Base-by-base conservation (phyloP, 2,888 invertebrate genomes). In the Pediacus dermestoides region DNA sequence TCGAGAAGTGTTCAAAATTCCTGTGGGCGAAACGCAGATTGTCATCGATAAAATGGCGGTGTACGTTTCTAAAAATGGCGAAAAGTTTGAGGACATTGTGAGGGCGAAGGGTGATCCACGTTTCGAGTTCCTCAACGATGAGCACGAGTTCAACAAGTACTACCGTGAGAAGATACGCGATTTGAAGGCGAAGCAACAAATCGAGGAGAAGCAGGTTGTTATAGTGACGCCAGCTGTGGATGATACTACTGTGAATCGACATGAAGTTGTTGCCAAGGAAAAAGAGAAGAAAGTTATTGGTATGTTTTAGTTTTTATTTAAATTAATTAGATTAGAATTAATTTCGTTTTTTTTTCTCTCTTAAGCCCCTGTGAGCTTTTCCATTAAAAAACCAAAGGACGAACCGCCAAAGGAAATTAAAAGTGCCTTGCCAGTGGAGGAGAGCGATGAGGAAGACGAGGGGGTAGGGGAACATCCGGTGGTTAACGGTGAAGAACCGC, bases 31-130 rank as follows among this genome's bases (percentile, higher is more conserved):
- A 54, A 73, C 88, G 1, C 84, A 86, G 61, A 76, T 87, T 11
- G 88, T 97, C 4, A 88, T 99, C 39, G 93, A 95, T 68, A 94
- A 95, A 70, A 94, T 97, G 82, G 96, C 97, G 1, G 82, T 85
- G 47, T 96, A 96, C 67, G 96, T 99, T 0, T 88, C 91, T 1
- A 90, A 92, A 55, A 96, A 96, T 70, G 99, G 97, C 1, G 80
- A 84, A 37, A 88, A 90, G 57, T 96, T 97, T 64, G 96, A 97
- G 56, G 81, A 85, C 18, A 87, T 90, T 14, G 85, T 91, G 6
- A 82, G 82, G 53, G 80, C 81, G 2, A 90, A 88, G 61, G 83
- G 82, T 34, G 94, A 95, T 64, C 80, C 85, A 0, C 73, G 94
- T 16, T 95, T 97, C 67, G 82, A 82, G 13, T 97, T 97, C 66